These are phyloP conservation scores for Brachyhypopomus occidentalis DNA, from an alignment of 2,113 vertebrate species.

Conservation along the genomic window DNA sequence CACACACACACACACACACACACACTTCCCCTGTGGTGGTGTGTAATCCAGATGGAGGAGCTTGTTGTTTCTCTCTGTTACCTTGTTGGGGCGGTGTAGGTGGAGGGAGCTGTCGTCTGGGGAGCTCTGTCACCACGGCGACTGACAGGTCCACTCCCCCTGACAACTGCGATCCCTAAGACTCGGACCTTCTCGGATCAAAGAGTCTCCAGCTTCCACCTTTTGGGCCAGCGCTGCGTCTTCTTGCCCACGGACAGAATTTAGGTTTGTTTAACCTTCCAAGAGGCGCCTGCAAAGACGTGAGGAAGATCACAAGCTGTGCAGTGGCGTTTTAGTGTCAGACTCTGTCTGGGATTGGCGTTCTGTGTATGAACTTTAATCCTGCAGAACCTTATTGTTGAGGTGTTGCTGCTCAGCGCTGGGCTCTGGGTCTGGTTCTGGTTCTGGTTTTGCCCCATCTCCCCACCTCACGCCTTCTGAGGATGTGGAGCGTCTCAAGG, in stretches of 20 bases:
- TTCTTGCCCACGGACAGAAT: conserved; percentile 19
- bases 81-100: conserved; percentile 16
- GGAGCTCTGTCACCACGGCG: conserved; percentile 36
- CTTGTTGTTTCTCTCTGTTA: conserved; percentile 15
- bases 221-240: conserved; percentile 19
- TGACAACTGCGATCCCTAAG: conserved; percentile 19
- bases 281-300: neutral
- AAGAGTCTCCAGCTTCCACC: conserved; percentile 19
- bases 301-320: too few relatives aligned
- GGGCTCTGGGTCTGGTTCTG: neutral
- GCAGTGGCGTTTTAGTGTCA: neutral
- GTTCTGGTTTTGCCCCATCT: neutral
- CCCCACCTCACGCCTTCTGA: neutral
- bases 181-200: conserved; percentile 23
- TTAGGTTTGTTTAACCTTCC: neutral
- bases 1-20: too few relatives aligned
- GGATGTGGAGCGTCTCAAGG: conserved; percentile 4
- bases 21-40: neutral
- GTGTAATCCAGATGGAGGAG: neutral
- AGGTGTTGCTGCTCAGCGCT: neutral
- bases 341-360: neutral
- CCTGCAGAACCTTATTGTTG: neutral
- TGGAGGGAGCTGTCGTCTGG: neutral
- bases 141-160: conserved; percentile 40
- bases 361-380: neutral